Percentiles rank a stretch among this genome's conserved stretches.
phyloP scores from a whole-genome alignment of 1,140 invertebrate species.

The Bombus sylvicola region DNA sequence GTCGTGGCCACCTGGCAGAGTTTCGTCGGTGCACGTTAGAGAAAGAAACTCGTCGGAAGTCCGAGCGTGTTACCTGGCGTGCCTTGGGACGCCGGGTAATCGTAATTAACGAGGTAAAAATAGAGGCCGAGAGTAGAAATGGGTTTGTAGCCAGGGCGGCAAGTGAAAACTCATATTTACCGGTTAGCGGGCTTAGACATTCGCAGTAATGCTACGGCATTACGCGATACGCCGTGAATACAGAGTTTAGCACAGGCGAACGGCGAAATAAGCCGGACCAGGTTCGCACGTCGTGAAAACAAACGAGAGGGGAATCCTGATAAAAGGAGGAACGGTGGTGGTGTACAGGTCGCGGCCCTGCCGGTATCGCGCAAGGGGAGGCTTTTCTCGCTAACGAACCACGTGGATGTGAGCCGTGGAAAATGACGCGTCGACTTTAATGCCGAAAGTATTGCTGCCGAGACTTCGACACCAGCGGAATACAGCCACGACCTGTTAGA shows the following conservation, averaged over 20 bases:
- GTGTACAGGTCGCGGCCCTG: neutral
- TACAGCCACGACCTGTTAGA: neutral
- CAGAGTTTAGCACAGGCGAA: conserved; percentile 13
- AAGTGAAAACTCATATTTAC: conserved; percentile 74
- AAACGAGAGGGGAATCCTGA: conserved; percentile 53
- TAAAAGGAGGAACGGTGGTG: conserved; percentile 38
- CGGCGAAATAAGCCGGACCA: conserved; percentile 60
- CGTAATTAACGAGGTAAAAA: conserved; percentile 71
- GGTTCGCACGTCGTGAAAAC: conserved; percentile 45
- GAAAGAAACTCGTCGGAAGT: conserved; percentile 10
- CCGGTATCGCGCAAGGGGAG: neutral
- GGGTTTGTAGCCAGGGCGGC: conserved; percentile 29
- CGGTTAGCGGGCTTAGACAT: conserved; percentile 71
- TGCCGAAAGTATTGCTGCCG: neutral
- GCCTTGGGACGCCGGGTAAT: conserved; percentile 65
- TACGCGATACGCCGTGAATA: conserved; percentile 64
- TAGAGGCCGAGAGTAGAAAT: conserved; percentile 18
- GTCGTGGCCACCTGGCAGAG: neutral
- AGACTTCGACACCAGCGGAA: neutral
- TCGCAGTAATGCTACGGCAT: conserved; percentile 66
- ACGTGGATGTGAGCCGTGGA: conserved; percentile 28
- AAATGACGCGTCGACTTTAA: conserved; percentile 9
- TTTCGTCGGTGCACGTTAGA: neutral
- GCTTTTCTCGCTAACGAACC: conserved; percentile 23
- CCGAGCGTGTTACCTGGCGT: conserved; percentile 21